Evolutionary conservation across 1,140 invertebrate species (phyloP), one percentile per base, ranked within the genome.

Genomic region (Archivesica marissinica): DNA sequence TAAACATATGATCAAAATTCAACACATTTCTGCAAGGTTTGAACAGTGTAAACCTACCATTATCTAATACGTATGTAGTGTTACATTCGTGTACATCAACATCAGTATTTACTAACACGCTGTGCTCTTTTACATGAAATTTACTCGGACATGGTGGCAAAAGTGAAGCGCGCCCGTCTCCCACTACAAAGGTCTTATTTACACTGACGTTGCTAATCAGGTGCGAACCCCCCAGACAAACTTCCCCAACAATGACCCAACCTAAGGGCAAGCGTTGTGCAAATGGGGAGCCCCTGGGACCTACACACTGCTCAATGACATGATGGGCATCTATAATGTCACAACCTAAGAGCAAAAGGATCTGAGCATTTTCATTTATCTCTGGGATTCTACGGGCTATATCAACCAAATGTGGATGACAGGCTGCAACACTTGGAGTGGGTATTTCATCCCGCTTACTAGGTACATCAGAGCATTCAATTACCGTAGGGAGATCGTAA

Each of bases 401-500:
- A 54, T 66, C 9, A 7, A 70, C 47, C 44, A 75, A 35, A 35
- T 80, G 68, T 66, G 20, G 38, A n/a, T 77, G 39, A 28, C 38
- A 17, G 23, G 75, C 72, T 7, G 84, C 81, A 23, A 85, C 72
- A 25, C 81, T 64, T 28, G 87, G 76, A 13, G 77, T 86, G 39
- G 84, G 79, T 52, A 88, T 84, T 56, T 84, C 68, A 52, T 70
- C n/a, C 33, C 35, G 23, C 38, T 74, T 33, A 64, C 64, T 74
- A 13, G 85, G 84, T 47, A 88, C 86, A n/a, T 66, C 47, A n/a
- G 77, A 28, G 75, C 87, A 88, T 75, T 86, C 84, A 33, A 88
- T 79, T 4, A 86, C 33, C n/a, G 75, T 61, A 25, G 54, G 52
- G 20, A 59, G 35, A 0, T 78, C 75, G 38, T 39, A 78, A 13